Conservation (phyloP, 1,140 invertebrate species). For the Oncopeltus fasciatus region DNA sequence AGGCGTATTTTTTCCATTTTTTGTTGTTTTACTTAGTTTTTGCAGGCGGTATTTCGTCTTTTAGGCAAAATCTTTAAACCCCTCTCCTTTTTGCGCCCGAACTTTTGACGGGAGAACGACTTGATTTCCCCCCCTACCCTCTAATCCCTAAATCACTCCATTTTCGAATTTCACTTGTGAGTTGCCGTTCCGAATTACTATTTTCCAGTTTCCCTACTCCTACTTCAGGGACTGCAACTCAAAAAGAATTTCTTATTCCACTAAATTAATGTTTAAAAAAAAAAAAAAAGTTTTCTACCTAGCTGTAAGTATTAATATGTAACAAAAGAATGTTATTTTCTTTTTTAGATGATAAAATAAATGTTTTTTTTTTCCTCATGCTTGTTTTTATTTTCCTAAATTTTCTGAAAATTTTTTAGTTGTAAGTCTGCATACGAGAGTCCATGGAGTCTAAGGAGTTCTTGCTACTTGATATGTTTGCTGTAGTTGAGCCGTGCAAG, state of each 20-base stretch:
- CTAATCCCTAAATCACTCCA: neutral
- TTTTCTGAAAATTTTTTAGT: neutral
- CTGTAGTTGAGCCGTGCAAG: no score
- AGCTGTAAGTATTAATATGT: slow-evolving; percentile 16
- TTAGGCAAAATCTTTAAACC: neutral
- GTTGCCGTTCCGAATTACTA: neutral
- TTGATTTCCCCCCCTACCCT: neutral
- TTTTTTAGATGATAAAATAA: slow-evolving; percentile 19
- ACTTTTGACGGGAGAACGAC: neutral
- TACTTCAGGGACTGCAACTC: neutral
- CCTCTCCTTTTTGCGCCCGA: no score
- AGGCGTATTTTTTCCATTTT: neutral
- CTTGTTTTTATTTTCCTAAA: neutral
- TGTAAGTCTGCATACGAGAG: no score
- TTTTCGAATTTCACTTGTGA: neutral
- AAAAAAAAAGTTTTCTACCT: slow-evolving; percentile 16
- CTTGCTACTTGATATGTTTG: no score
- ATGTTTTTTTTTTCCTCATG: slow-evolving; percentile 15
- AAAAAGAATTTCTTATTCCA: neutral
- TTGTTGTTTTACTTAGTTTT: neutral
- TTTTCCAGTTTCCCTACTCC: neutral
- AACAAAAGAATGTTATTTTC: slow-evolving; percentile 19
- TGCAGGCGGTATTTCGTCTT: neutral
- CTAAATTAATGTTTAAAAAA: no score
- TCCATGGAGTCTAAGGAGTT: no score